phyloP scores from a whole-genome alignment of 2,113 vertebrate genomes.

The Lepus europaeus region DNA sequence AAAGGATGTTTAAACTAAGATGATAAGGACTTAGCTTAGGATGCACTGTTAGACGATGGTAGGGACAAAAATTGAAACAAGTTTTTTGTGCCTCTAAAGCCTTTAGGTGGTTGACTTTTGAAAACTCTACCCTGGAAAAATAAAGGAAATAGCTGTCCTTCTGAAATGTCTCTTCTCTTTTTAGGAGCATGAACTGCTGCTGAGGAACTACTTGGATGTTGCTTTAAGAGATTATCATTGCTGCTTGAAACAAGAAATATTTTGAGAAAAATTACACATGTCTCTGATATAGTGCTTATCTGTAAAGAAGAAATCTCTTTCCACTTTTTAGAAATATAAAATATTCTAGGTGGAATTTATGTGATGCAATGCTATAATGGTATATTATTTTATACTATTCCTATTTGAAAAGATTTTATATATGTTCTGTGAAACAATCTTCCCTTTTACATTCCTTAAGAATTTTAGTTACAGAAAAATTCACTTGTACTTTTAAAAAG shows the following conservation, averaged over 20 bases:
- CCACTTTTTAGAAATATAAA: background rate
- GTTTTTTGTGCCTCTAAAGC: background rate
- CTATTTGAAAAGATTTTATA: conserved; percentile 42
- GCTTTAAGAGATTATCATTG: background rate
- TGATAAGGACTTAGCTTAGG: background rate
- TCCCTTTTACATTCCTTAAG: conserved; percentile 35
- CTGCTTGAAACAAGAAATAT: background rate
- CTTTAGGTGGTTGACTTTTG: background rate
- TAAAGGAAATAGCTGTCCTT: background rate
- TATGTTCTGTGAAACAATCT: background rate
- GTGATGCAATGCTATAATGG: background rate
- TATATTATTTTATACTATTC: background rate
- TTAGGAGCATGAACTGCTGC: background rate
- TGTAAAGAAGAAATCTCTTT: background rate
- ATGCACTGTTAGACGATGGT: background rate
- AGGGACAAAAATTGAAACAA: background rate
- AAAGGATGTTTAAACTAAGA: background rate
- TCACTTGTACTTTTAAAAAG: background rate
- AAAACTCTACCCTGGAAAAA: background rate
- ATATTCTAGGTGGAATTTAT: background rate
- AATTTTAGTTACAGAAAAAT: conserved; percentile 33
- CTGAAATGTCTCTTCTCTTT: background rate
- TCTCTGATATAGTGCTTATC: background rate
- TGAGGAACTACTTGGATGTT: background rate
- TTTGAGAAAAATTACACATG: background rate